These are phyloP conservation scores for Rhynchonema sp. DNA, from an alignment of 2,888 invertebrate genomes.

Conservation along the genomic window DNA sequence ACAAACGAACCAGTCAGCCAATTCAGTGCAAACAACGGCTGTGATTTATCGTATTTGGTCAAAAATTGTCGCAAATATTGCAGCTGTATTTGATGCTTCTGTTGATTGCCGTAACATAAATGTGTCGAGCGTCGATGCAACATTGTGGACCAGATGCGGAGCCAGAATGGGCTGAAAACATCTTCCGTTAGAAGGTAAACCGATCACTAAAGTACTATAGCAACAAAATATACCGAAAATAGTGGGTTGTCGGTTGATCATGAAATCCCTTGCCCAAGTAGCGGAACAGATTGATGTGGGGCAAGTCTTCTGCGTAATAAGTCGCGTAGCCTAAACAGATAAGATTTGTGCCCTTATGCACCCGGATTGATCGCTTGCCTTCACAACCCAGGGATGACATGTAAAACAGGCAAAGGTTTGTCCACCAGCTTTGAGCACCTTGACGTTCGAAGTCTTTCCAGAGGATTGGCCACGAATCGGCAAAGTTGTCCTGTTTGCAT, in stretches of 20 bases:
- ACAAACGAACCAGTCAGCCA: constrained; percentile 29
- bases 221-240: constrained; percentile 26
- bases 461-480: constrained; percentile 28
- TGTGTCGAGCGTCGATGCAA: constrained; percentile 18
- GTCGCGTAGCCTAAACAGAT: constrained; percentile 29
- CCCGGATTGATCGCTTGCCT: too few relatives aligned
- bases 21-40: constrained; percentile 25
- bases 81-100: constrained; percentile 21
- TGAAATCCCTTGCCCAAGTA: constrained; percentile 28
- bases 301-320: constrained; percentile 31
- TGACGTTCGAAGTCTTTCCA: constrained; percentile 26
- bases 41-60: not conserved
- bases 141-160: constrained; percentile 23
- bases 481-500: too few relatives aligned
- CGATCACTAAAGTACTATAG: too few relatives aligned
- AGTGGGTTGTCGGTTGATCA: constrained; percentile 29
- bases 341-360: too few relatives aligned
- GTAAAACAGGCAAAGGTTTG: too few relatives aligned
- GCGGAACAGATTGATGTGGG: constrained; percentile 29
- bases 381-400: too few relatives aligned
- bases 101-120: constrained; percentile 18
- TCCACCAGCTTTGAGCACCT: too few relatives aligned
- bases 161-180: constrained; percentile 21
- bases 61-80: constrained; percentile 27
- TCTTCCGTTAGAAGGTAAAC: too few relatives aligned